Base-by-base conservation (phyloP, 64 coral and sea anemone genomes). In the Montipora sp. region DNA sequence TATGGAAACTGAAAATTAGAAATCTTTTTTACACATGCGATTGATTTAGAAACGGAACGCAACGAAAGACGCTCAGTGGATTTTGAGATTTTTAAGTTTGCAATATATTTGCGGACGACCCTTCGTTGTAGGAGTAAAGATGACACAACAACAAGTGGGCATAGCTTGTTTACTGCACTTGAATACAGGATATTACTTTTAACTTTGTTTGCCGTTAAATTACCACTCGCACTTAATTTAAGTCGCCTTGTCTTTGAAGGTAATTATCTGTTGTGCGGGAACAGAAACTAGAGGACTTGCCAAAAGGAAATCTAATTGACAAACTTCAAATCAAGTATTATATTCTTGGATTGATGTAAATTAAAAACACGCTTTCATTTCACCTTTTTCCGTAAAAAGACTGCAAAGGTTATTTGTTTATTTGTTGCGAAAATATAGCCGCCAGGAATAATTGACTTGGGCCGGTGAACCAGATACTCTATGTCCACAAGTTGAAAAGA, bases 161-260 rank as follows among this genome's bases (percentile, higher is more conserved):
- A 21, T 8, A 13, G 43, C 21, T 11, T 71, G 82, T 71, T 18
- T 11, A 67, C 63, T 68, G 59, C 65, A 51, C 8, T 11, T 8
- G 6, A 57, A 18, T 48, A 85, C 82, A 85, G 82, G 61, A 85
- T 51, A 49, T 85, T 50, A 48, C 4, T 46, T 85, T 22, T 9
- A 85, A 71, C 68, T 43, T 50, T 71, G 43, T 70, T 72, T 85
- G 22, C 43, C 15, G 81, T 48, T 68, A 48, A 48, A 84, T 67
- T 68, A 84, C 7, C 27, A 68, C 59, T 84, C 8, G 13, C 43
- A 47, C 81, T 84, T 68, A 43, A 68, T 84, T 47, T 5, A 9
- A 50, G 61, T 22, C 46, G 11, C 47, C 43, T 50, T 68, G 18
- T 45, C 47, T 16, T 27, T 21, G 80, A 55, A 9, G 53, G 10